Evolutionary conservation across 2,797 vertebrate genomes (phyloP), one percentile per base, ranked within the genome.

Genomic region (Psittacula derbiana): DNA sequence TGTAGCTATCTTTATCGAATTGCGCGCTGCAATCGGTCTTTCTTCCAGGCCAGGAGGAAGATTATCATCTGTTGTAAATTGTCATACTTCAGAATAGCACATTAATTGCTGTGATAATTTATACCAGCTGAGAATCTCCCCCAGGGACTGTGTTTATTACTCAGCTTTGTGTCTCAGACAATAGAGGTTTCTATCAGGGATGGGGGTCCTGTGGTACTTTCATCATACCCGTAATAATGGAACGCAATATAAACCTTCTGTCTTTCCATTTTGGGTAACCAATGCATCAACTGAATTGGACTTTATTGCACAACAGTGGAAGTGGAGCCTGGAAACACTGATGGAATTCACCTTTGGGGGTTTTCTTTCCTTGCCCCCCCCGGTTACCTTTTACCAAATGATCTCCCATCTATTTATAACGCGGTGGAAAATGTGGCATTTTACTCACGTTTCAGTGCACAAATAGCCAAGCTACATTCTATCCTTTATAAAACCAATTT

Each of bases 71-170:
- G 87, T 83, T 96, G 92, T 93, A 92, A 93, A 96, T 60, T 91
- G 79, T 80, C 85, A 90, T 91, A 80, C 88, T 94, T 97, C 91
- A 96, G 94, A 96, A 93, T 60, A 91, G 80, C 75, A 65, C 84
- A 90, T 94, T 96, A 97, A 96, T 96, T 94, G 93, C 75, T 91
- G 75, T 82, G 88, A 90, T 94, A 94, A 96, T 96, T 95, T 97
- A 94, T 57, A 86, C 90, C 88, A 93, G 88, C 86, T 94, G 88
- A 95, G 94, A 94, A 85, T 87, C 64, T 80, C 52, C 94, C 67
- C 88, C 1, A 23, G 88, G 88, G 84, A 61, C 57, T 69, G 64
- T 89, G 90, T 95, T 94, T 96, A 92, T 95, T 67, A 49, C 72
- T 74, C 87, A 80, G 94, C 93, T 94, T 93, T 94, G 93, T 94